These are phyloP conservation scores for Gymnobelideus leadbeateri DNA, from an alignment of 2,113 vertebrate species.

Conservation along the genomic window DNA sequence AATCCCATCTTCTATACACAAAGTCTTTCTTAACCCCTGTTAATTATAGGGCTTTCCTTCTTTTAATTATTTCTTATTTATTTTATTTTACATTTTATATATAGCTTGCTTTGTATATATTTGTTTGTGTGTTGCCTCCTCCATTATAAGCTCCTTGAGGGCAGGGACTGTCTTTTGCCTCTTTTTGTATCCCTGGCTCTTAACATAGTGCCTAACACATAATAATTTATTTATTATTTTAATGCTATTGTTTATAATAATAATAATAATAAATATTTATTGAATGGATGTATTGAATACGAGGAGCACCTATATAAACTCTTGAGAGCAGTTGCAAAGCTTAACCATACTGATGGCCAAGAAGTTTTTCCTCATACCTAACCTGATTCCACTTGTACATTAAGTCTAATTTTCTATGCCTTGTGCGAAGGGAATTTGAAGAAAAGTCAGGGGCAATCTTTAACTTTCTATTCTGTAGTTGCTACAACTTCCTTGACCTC, in stretches of 20 bases:
- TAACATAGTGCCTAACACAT: not conserved
- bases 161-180: not conserved
- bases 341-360: conserved; percentile 19
- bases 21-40: not conserved
- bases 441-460: not conserved
- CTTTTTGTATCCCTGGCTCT: not conserved
- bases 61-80: not conserved
- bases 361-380: not conserved
- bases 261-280: not conserved
- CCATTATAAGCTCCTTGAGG: not conserved
- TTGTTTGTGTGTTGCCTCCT: not conserved
- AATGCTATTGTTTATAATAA: too few species aligned
- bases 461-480: not conserved
- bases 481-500: not conserved
- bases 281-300: not conserved
- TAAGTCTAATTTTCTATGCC: conserved; percentile 24
- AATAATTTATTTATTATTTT: not conserved
- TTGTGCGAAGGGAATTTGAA: not conserved
- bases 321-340: conserved; percentile 39
- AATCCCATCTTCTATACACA: not conserved
- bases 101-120: not conserved
- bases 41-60: not conserved
- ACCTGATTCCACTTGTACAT: not conserved
- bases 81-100: not conserved
- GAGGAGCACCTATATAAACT: not conserved